Percentiles rank a stretch among this genome's conserved stretches.
These are phyloP conservation scores for Drosophila lowei DNA, from an alignment of 1,140 invertebrate species.

Conservation along the genomic window DNA sequence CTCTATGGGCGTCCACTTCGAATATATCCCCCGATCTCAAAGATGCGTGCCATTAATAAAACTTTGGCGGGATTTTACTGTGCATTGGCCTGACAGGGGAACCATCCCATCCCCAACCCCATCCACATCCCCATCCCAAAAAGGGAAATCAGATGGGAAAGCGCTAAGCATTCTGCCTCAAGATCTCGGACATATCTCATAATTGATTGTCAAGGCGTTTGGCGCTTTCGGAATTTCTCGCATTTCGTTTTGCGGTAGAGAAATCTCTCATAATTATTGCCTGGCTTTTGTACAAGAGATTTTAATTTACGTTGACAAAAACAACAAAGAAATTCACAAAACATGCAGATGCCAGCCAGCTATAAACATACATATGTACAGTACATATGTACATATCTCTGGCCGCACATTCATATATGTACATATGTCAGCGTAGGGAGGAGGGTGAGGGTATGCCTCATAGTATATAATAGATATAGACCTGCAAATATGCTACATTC, in stretches of 20 bases:
- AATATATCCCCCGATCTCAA: not conserved
- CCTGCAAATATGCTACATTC: conserved; percentile 75
- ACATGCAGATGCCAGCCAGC: conserved; percentile 18
- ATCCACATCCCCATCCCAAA: not conserved
- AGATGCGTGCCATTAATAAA: conserved; percentile 73
- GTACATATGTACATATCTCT: not conserved
- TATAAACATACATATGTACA: conserved; percentile 16
- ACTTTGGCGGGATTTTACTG: conserved; percentile 47
- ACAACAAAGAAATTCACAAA: conserved; percentile 54
- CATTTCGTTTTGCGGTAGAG: conserved; percentile 4
- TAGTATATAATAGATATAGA: conserved; percentile 35
- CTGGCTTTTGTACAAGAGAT: conserved; percentile 37
- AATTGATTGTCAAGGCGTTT: conserved; percentile 77
- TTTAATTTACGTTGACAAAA: conserved; percentile 61
- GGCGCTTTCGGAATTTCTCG: conserved; percentile 44
- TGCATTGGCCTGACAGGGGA: conserved; percentile 47
- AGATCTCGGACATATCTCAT: conserved; percentile 48
- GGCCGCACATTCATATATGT: too few relatives aligned
- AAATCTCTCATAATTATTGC: conserved; percentile 69
- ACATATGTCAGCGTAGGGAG: too few relatives aligned
- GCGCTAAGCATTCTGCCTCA: conserved; percentile 24
- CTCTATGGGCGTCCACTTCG: conserved; percentile 6
- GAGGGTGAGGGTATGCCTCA: not conserved
- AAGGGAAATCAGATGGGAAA: conserved; percentile 10
- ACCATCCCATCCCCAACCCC: too few relatives aligned